A percentile compares a stretch with the other conserved stretches of the same genome.
Conservation (phyloP, 2,113 vertebrate species). For the Desmodus rotundus region DNA sequence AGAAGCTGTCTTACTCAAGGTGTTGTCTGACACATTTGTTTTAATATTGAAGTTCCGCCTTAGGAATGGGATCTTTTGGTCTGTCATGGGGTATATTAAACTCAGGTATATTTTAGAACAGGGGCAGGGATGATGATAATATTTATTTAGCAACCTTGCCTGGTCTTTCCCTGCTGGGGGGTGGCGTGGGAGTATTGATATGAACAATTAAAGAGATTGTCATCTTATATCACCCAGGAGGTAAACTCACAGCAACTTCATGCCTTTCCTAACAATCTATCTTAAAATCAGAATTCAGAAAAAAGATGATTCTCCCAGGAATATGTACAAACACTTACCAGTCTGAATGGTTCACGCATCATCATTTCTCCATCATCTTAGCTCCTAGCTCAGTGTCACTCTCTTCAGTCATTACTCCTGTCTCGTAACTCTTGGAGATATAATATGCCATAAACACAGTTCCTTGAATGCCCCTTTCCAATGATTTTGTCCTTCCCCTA, state of each 20-base stretch:
- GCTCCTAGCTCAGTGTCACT: neutral
- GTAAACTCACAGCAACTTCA: neutral
- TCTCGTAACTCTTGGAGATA: neutral
- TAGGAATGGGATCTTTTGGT: neutral
- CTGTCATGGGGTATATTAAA: neutral
- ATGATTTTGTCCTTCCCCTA: neutral
- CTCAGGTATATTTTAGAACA: neutral
- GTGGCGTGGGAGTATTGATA: neutral
- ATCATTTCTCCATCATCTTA: neutral
- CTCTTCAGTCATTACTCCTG: neutral
- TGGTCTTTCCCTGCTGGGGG: neutral
- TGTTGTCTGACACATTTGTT: neutral
- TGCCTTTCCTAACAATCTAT: neutral
- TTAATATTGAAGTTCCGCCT: neutral
- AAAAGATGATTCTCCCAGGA: neutral
- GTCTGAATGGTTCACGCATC: rapidly evolving
- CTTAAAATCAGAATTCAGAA: neutral
- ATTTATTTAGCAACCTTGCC: neutral
- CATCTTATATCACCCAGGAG: neutral
- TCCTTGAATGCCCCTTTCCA: neutral
- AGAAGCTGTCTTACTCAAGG: neutral
- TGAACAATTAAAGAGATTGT: neutral
- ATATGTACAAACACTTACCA: neutral
- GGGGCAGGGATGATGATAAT: neutral
- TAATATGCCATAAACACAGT: neutral